These are phyloP conservation scores for Philereme vetulata DNA, from an alignment of 2,888 invertebrate species.

Conservation along the genomic window DNA sequence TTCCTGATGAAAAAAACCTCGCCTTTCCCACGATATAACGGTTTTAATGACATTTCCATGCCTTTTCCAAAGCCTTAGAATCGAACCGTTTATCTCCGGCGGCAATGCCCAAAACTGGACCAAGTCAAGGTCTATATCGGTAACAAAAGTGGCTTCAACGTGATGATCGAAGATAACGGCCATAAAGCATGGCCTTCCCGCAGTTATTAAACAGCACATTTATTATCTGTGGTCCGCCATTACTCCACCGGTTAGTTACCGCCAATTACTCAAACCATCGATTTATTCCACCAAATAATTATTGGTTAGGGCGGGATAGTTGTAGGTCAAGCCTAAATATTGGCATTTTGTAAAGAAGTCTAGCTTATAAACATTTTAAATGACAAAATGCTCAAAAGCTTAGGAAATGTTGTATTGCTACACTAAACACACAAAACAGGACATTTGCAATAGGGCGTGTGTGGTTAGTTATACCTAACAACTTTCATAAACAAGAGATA, in stretches of 20 bases:
- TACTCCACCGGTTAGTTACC: slow-evolving; percentile 11
- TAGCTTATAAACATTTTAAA: too few relatives aligned
- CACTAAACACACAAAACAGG: too few relatives aligned
- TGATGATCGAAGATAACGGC: slow-evolving; percentile 14
- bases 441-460: too few relatives aligned
- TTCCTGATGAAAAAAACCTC: too few relatives aligned
- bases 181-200: slow-evolving; percentile 13
- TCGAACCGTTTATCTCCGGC: neutral
- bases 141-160: slow-evolving; percentile 15
- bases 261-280: slow-evolving; percentile 26
- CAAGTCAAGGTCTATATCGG: slow-evolving; percentile 19
- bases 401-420: too few relatives aligned
- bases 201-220: slow-evolving; percentile 15
- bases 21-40: too few relatives aligned
- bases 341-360: neutral
- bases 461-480: too few relatives aligned
- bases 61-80: neutral
- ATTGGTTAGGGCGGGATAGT: slow-evolving; percentile 11
- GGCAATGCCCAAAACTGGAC: slow-evolving; percentile 21
- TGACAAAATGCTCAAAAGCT: too few relatives aligned
- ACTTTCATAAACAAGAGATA: too few relatives aligned
- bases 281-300: slow-evolving; percentile 29
- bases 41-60: neutral
- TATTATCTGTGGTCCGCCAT: slow-evolving; percentile 12
- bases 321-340: slow-evolving; percentile 6